Evolutionary conservation across 2,113 vertebrate genomes (phyloP).

Genomic region (Micronycteris hirsuta): DNA sequence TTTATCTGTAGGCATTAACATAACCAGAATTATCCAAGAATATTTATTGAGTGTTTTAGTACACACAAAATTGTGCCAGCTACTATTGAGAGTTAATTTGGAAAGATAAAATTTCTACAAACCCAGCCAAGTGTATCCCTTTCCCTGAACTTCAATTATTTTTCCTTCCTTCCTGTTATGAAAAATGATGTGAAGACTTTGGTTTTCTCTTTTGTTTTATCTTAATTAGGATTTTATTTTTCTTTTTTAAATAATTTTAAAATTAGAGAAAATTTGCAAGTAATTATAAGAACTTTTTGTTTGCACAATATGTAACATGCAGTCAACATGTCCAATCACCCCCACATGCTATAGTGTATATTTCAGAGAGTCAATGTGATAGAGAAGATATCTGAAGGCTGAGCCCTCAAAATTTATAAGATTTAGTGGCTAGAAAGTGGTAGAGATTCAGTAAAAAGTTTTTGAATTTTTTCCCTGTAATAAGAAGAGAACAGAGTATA

Average conservation of each 20-base stretch:
- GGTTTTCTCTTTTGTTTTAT: neutral
- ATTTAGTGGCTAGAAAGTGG: neutral
- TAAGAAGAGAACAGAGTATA: neutral
- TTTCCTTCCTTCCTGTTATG: too few species aligned
- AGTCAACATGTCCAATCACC: neutral
- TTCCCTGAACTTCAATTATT: too few species aligned
- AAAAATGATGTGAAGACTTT: too few species aligned
- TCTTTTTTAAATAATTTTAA: neutral
- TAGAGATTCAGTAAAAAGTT: neutral
- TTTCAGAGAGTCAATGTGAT: neutral
- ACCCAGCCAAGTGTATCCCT: too few species aligned
- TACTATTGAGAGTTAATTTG: too few species aligned
- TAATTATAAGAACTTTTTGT: neutral
- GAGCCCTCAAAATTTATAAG: neutral
- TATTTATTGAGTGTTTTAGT: too few species aligned
- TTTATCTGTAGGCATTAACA: too few species aligned
- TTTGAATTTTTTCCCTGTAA: neutral
- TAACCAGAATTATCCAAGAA: too few species aligned
- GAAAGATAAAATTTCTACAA: too few species aligned
- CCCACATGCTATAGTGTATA: neutral
- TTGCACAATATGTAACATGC: neutral
- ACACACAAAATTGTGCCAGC: too few species aligned
- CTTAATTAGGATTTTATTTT: neutral
- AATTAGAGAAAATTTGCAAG: neutral
- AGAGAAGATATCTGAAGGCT: neutral